These are phyloP conservation scores for Liasis olivaceus DNA, from an alignment of 2,797 vertebrate genomes.

Conservation along the genomic window DNA sequence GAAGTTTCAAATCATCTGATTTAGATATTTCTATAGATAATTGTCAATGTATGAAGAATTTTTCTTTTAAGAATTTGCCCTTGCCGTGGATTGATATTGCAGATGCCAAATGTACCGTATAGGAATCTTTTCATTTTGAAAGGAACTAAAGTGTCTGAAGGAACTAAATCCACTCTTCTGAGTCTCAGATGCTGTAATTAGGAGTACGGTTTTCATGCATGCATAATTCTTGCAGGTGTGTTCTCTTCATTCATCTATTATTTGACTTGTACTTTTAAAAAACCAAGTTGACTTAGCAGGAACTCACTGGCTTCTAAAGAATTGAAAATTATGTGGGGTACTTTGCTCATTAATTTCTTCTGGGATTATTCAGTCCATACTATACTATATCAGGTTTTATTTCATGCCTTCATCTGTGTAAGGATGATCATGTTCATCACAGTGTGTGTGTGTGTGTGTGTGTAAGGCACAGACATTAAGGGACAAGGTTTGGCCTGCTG, in stretches of 20 bases:
- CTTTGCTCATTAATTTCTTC: not conserved
- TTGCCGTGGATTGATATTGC: not conserved
- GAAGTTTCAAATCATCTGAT: not conserved
- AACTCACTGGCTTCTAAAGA: not conserved
- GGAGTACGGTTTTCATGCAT: not conserved
- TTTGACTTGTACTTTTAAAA: not conserved
- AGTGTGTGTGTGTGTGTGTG: not conserved
- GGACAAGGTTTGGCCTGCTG: not conserved
- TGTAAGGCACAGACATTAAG: not conserved
- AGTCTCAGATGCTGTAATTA: not conserved
- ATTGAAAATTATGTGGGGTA: not conserved
- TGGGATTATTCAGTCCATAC: not conserved
- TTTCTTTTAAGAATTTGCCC: not conserved
- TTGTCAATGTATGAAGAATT: not conserved
- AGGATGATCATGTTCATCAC: not conserved
- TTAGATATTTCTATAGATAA: not conserved
- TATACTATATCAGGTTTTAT: not conserved
- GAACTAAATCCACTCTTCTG: not conserved
- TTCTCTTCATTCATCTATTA: not conserved
- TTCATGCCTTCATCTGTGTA: not conserved
- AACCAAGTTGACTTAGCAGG: not conserved
- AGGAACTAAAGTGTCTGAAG: not conserved
- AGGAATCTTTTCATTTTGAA: not conserved
- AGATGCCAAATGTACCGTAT: not conserved
- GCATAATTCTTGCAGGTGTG: not conserved